Percentiles rank a stretch among this genome's conserved stretches.
phyloP scores from a whole-genome alignment of 2,888 invertebrate species.

The Drosophila sordidapex region DNA sequence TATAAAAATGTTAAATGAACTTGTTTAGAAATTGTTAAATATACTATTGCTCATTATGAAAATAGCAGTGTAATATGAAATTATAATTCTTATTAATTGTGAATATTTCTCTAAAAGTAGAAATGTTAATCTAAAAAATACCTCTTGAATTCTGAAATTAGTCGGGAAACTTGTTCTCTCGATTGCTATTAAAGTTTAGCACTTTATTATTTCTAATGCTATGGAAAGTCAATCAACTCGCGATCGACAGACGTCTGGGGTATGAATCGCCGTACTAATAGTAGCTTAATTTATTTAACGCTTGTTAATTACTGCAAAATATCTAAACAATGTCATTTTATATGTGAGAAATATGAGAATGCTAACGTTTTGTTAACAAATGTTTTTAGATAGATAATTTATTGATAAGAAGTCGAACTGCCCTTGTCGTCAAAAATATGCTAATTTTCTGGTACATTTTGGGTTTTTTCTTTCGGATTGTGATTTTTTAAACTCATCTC shows the following conservation, averaged over 20 bases:
- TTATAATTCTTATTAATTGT: background rate
- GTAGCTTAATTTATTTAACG: too few relatives aligned
- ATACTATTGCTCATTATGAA: background rate
- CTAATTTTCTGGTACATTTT: background rate
- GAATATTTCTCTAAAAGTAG: background rate
- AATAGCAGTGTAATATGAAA: background rate
- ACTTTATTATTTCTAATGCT: fast-evolving
- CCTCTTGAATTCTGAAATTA: background rate
- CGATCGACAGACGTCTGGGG: background rate
- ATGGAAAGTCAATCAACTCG: background rate
- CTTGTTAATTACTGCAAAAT: background rate
- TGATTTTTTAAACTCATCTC: background rate
- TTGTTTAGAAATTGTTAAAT: background rate
- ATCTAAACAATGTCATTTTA: background rate
- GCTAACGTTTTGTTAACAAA: background rate
- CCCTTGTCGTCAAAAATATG: background rate
- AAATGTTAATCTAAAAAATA: background rate
- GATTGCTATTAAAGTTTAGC: background rate
- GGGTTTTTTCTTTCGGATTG: background rate
- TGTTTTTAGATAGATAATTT: background rate
- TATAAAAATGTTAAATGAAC: conserved; percentile 18
- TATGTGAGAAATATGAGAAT: background rate
- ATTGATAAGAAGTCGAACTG: background rate
- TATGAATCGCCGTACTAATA: background rate
- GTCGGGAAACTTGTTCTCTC: background rate